Conservation (phyloP, 2,113 vertebrate genomes). For the Prietella phreatophila region DNA sequence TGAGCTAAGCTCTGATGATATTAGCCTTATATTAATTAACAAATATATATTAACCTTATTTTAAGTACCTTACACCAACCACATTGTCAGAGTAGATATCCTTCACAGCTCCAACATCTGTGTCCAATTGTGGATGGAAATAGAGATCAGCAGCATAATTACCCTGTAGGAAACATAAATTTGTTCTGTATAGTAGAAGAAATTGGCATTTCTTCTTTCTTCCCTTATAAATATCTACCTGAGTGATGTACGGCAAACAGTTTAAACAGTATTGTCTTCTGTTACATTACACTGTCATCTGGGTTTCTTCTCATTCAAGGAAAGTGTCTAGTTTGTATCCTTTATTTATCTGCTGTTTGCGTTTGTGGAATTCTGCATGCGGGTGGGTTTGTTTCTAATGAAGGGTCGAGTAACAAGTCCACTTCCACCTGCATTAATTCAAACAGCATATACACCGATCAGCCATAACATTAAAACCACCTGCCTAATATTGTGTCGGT, state of each 20-base stretch:
- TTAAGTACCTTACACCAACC: constrained; percentile 85
- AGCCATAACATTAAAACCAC: too few species aligned
- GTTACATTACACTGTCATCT: background rate
- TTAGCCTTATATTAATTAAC: background rate
- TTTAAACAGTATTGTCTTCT: background rate
- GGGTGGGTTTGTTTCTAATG: background rate
- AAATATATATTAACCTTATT: background rate
- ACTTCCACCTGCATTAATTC: background rate
- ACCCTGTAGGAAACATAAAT: constrained; percentile 72
- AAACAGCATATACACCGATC: background rate
- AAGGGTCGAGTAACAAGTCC: background rate
- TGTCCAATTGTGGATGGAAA: constrained; percentile 94
- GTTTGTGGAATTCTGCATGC: background rate
- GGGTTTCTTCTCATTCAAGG: background rate
- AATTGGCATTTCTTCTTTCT: background rate
- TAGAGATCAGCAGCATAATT: constrained; percentile 96
- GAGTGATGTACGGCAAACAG: background rate
- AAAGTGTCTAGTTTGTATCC: background rate
- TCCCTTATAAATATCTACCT: background rate
- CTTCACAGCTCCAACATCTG: constrained; percentile 96
- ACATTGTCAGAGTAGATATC: constrained; percentile 97
- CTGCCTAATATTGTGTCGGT: too few species aligned
- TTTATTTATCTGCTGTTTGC: background rate
- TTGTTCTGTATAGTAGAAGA: background rate
- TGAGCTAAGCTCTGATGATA: background rate